phyloP scores from a whole-genome alignment of 2,797 vertebrate genomes.

The Acrossocheilus wenchowensis region DNA sequence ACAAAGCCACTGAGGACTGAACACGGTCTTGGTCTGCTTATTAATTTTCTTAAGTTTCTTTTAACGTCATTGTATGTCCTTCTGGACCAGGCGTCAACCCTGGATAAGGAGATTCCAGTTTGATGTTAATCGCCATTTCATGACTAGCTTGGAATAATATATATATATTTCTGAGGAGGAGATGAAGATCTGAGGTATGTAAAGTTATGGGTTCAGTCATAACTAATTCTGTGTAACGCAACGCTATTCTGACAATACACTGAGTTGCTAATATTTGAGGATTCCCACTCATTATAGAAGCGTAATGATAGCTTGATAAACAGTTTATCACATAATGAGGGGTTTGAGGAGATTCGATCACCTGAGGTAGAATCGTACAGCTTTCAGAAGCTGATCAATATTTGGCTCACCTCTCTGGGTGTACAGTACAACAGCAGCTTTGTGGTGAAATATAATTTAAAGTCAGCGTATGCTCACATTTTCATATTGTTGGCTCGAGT shows the following conservation, averaged over 20 bases:
- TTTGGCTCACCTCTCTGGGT: neutral
- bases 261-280: neutral
- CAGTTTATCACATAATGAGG: neutral
- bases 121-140: neutral
- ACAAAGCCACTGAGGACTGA: constrained; percentile 39
- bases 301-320: neutral
- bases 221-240: neutral
- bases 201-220: neutral
- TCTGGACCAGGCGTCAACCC: neutral
- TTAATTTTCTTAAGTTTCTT: constrained; percentile 14
- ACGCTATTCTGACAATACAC: neutral
- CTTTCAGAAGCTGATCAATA: constrained; percentile 19
- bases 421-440: neutral
- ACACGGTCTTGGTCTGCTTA: neutral
- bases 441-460: neutral
- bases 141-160: neutral
- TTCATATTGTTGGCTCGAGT: constrained; percentile 3
- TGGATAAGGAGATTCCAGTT: constrained; percentile 9
- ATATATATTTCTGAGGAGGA: constrained; percentile 1
- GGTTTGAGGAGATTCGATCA: constrained; percentile 6
- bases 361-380: neutral
- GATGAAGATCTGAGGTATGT: constrained; percentile 29
- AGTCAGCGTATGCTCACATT: constrained; percentile 22
- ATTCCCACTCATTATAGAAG: neutral
- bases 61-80: neutral